Percentiles rank a stretch among this genome's conserved stretches.
phyloP scores from a whole-genome alignment of 2,113 vertebrate genomes.

The Notarius quadriscutis region DNA sequence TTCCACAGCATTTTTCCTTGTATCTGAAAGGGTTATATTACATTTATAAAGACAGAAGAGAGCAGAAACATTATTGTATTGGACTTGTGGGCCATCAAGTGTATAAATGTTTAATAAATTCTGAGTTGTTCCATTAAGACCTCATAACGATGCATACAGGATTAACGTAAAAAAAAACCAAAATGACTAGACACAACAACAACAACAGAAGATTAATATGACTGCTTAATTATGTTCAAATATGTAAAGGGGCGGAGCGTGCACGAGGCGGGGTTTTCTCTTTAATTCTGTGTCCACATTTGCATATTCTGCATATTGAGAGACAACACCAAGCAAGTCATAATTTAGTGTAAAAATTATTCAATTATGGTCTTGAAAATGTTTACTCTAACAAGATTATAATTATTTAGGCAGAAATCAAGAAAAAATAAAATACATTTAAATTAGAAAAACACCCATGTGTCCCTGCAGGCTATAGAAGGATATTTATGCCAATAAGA shows the following conservation, averaged over 20 bases:
- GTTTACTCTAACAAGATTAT: too few relatives aligned
- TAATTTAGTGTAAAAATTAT: neutral
- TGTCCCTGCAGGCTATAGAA: too few relatives aligned
- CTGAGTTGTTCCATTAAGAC: neutral
- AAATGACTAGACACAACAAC: too few relatives aligned
- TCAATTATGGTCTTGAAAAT: too few relatives aligned
- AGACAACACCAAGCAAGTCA: neutral
- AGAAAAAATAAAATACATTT: too few relatives aligned
- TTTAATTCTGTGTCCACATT: neutral
- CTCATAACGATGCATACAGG: neutral
- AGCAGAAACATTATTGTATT: neutral
- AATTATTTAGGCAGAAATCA: too few relatives aligned
- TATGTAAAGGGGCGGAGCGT: neutral
- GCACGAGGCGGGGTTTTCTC: neutral
- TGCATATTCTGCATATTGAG: neutral
- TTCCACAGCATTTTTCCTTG: too few relatives aligned
- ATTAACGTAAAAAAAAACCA: too few relatives aligned
- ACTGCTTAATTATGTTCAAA: neutral
- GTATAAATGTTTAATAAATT: neutral
- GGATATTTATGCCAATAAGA: too few relatives aligned
- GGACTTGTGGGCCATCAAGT: constrained; percentile 22
- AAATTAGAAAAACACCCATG: too few relatives aligned
- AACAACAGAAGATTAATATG: too few relatives aligned
- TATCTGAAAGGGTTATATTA: too few relatives aligned
- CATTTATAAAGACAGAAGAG: neutral